Percentiles rank a stretch among this genome's conserved stretches.
These are phyloP conservation scores for Aphidius gifuensis DNA, from an alignment of 1,140 invertebrate species.

Conservation along the genomic window DNA sequence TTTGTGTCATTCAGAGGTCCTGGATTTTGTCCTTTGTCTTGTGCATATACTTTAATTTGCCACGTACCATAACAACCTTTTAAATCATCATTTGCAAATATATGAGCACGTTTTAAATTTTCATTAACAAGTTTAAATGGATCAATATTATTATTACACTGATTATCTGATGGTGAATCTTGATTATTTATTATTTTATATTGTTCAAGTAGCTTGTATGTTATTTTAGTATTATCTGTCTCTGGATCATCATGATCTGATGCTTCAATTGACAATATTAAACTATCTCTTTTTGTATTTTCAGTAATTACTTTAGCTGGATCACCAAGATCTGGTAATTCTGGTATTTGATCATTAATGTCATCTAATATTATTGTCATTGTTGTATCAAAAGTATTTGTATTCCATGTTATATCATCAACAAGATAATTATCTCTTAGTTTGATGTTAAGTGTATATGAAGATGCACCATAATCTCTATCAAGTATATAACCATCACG, in stretches of 20 bases:
- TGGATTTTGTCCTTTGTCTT: conserved; percentile 52
- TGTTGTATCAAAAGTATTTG: conserved; percentile 29
- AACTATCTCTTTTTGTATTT: conserved; percentile 37
- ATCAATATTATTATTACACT: conserved; percentile 28
- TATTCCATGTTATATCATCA: conserved; percentile 38
- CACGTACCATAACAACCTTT: conserved; percentile 57
- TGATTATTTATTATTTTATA: background rate
- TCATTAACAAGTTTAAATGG: conserved; percentile 49
- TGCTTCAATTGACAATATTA: conserved; percentile 41
- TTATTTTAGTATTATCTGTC: conserved; percentile 54
- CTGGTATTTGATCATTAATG: conserved; percentile 58
- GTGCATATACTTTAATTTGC: conserved; percentile 46
- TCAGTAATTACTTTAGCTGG: conserved; percentile 47
- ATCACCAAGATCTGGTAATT: conserved; percentile 40
- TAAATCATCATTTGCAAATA: conserved; percentile 46
- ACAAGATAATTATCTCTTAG: conserved; percentile 55
- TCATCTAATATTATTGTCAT: conserved; percentile 54
- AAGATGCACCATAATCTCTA: conserved; percentile 48
- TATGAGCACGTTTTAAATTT: conserved; percentile 44
- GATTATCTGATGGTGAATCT: too few species aligned
- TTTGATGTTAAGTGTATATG: conserved; percentile 51
- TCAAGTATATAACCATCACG: conserved; percentile 49
- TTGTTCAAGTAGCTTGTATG: conserved; percentile 43
- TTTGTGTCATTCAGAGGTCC: conserved; percentile 38
- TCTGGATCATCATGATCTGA: conserved; percentile 53